Percentiles rank a stretch among this genome's conserved stretches.
These are phyloP conservation scores for Axis porcinus DNA, from an alignment of 2,113 vertebrate genomes.

Conservation along the genomic window DNA sequence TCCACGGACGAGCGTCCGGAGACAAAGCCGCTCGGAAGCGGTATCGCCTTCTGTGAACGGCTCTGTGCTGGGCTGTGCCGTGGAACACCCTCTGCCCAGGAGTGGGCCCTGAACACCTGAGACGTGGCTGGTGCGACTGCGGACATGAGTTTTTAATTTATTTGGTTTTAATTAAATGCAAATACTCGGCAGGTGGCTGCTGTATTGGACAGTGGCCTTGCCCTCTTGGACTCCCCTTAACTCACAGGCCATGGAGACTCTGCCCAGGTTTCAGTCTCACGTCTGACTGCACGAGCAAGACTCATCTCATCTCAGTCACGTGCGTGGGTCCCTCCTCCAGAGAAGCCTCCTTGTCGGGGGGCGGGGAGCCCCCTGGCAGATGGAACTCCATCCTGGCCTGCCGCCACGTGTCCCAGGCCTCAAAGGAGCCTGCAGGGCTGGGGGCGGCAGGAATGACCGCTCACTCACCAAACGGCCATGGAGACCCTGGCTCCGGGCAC, in stretches of 20 bases:
- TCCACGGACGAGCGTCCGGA: background rate
- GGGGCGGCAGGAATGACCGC: too few relatives aligned
- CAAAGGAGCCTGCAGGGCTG: background rate
- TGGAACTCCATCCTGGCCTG: accelerated
- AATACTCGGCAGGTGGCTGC: background rate
- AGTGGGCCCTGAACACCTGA: background rate
- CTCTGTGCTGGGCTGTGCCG: background rate
- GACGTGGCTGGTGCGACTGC: background rate
- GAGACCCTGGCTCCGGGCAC: too few relatives aligned
- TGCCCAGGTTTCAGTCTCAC: background rate
- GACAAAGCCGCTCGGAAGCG: background rate
- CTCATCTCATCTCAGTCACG: background rate
- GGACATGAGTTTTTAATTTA: background rate
- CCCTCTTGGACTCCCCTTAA: background rate
- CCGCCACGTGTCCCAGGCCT: accelerated
- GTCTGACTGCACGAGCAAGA: background rate
- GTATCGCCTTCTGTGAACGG: accelerated
- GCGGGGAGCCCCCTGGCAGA: too few relatives aligned
- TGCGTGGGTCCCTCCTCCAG: background rate
- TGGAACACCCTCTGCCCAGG: too few relatives aligned
- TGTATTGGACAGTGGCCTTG: accelerated
- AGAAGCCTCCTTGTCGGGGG: background rate
- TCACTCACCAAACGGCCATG: accelerated
- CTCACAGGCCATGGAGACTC: background rate
- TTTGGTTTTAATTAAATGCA: background rate